Base-by-base conservation (phyloP, 2,888 invertebrate species). In the Hemithea aestivaria region DNA sequence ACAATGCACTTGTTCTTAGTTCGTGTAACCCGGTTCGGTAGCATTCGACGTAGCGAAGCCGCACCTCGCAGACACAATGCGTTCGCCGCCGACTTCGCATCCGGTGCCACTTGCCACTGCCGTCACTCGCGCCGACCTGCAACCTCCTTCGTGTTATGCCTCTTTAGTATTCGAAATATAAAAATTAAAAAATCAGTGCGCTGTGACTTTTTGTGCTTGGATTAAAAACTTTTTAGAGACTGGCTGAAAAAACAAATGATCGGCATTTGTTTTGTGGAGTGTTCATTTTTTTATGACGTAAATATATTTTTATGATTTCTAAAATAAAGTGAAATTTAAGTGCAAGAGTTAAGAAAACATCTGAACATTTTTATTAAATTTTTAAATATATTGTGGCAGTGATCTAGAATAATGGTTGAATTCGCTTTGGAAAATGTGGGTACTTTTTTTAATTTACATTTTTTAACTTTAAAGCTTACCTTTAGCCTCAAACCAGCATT, bases 341-440 rank as follows among this genome's bases (percentile, higher is more conserved):
- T n/a, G n/a, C n/a, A n/a, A n/a, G n/a, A n/a, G n/a, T n/a, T n/a
- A n/a, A n/a, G 16, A 16, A 16, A 16, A 5, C 2, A 16, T 16
- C n/a, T n/a, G 5, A 16, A 4, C 16, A 16, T 16, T 16, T 16
- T 16, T 16, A 16, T 8, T 8, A 11, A 26, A 25, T 6, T 5
- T n/a, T 8, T 7, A 0, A 35, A 9, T 9, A 10, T 7, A 7
- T 20, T 11, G 22, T 24, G 11, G 7, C 1, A 26, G 20, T 5
- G 10, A 21, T n/a, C n/a, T 30, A 33, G 40, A 56, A 52, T 4
- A 61, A 81, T 81, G 81, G 81, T 81, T 45, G 81, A 81, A 53
- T 81, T 81, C 34, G 78, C 74, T 9, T 57, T 81, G 40, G 80
- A 78, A 60, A 77, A 73, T 63, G 80, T 80, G 60, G 44, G 78